These are phyloP conservation scores for Oenanthe melanoleuca DNA, from an alignment of 2,113 vertebrate species.

Conservation along the genomic window DNA sequence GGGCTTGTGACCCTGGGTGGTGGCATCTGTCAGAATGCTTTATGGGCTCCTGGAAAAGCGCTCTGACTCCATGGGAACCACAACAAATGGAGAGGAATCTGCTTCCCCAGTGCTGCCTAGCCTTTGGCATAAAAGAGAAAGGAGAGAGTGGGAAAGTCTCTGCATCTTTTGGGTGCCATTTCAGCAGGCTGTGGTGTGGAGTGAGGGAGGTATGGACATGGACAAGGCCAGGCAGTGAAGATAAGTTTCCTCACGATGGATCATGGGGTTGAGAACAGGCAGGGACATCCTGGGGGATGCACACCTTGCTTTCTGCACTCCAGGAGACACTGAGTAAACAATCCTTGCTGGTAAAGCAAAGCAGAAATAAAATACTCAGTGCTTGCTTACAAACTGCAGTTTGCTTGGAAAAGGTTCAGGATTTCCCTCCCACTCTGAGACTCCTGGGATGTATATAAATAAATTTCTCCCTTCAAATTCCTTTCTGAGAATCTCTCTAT, in stretches of 20 bases:
- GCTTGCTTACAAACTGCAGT: neutral
- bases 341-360: neutral
- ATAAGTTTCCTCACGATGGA: accelerated
- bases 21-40: neutral
- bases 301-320: neutral
- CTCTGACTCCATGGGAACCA: neutral
- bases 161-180: neutral
- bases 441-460: neutral
- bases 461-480: accelerated
- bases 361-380: neutral
- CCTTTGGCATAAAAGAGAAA: neutral
- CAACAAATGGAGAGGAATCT: neutral
- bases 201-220: neutral
- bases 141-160: neutral
- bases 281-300: neutral
- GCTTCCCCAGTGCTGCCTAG: neutral
- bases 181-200: neutral
- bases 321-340: neutral
- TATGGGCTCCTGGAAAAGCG: neutral
- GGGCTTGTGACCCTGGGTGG: accelerated
- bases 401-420: neutral
- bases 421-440: accelerated
- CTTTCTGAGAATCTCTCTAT: neutral
- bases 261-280: accelerated
- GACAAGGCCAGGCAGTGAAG: neutral